Evolutionary conservation across 1,140 invertebrate species (phyloP), one percentile per base, ranked within the genome.

Genomic region (Diplogasteroides magnus): DNA sequence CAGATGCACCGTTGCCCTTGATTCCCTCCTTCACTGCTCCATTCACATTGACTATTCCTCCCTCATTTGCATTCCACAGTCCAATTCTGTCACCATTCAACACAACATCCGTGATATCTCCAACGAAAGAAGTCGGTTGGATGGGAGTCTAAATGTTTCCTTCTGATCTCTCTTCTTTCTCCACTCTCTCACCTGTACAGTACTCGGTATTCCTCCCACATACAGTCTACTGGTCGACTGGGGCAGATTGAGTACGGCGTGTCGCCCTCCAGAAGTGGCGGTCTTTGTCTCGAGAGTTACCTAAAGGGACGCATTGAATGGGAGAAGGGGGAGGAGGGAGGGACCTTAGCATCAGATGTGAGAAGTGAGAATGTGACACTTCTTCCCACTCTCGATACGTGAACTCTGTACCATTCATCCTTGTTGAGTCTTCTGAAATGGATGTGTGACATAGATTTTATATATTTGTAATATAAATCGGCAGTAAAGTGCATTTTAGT

Each of bases 31-130:
- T 89, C n/a, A n/a, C n/a, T 15, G 84, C 78, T 0, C 91, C 90
- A 6, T 89, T 90, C 72, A 88, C 84, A 60, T 88, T 85, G 65
- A 92, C 91, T 48, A 89, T 89, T 28, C 88, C 89, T 57, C 90
- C 88, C 37, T 83, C 68, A 6, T 88, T 85, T 78, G 95, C 95
- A 85, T 98, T 97, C 94, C 94, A 98, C 19, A 98, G 86, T 0
- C 94, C 94, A 19, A 97, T 88, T 2, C 89, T 90, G 15, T 89
- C 89, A 31, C 93, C 91, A 23, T 93, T 93, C 74, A 97, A 90
- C 62, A 89, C 87, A 0, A 98, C 83, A 64, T 93, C 91, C 81
- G 97, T 94, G 70, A 98, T 90, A 76, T 90, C 87, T 2, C 96
- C 96, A 61, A 89, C 88, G 82, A 94, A 98, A 0, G 6, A 11